Conservation (phyloP, 1,140 invertebrate species). For the Lordiphosa collinella region DNA sequence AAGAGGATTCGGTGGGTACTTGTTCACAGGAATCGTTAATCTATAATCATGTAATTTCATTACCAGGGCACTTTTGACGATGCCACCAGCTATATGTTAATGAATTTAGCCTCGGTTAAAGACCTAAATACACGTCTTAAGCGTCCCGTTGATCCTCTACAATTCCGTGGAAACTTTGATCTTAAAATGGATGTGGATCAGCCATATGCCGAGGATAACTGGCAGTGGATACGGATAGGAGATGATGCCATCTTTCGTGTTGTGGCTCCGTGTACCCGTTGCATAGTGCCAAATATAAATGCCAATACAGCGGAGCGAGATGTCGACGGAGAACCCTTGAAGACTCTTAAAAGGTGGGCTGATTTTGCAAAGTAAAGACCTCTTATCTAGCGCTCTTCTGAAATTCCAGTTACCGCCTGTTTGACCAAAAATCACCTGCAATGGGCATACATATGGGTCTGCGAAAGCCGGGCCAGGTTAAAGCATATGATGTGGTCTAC, state of each 20-base stretch:
- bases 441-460: constrained; percentile 72
- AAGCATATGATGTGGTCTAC: constrained; percentile 65
- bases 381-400: background rate
- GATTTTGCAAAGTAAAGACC: background rate
- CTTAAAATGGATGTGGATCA: constrained; percentile 79
- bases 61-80: constrained; percentile 81
- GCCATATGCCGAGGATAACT: constrained; percentile 80
- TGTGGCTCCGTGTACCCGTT: constrained; percentile 80
- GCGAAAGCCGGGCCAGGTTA: constrained; percentile 49
- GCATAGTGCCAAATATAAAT: constrained; percentile 83
- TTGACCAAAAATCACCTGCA: constrained; percentile 52
- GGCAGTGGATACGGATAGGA: constrained; percentile 80
- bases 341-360: constrained; percentile 79
- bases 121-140: constrained; percentile 80
- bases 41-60: background rate
- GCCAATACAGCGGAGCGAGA: constrained; percentile 81
- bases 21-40: background rate
- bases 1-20: constrained; percentile 59
- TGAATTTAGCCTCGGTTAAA: constrained; percentile 79
- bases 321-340: constrained; percentile 81
- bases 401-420: constrained; percentile 55
- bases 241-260: constrained; percentile 73
- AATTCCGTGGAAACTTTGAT: constrained; percentile 81
- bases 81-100: constrained; percentile 80
- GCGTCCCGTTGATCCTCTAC: constrained; percentile 79